These are phyloP conservation scores for Drosophila watanabei DNA, from an alignment of 1,140 invertebrate species.

Conservation along the genomic window DNA sequence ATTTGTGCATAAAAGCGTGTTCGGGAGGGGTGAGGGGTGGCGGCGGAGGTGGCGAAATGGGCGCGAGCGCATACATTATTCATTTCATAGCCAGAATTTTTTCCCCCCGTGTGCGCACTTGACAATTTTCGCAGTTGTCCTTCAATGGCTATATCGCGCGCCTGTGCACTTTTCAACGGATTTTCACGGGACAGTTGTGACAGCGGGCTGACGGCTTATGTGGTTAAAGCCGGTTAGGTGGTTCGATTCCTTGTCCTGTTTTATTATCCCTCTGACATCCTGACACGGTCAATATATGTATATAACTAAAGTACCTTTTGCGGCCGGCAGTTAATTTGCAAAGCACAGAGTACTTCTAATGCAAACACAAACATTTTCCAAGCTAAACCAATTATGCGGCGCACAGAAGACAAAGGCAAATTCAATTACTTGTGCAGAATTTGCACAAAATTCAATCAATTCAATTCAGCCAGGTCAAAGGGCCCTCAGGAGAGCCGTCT, in stretches of 20 bases:
- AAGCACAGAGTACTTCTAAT: neutral
- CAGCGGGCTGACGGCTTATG: slow-evolving; percentile 16
- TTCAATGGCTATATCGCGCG: slow-evolving; percentile 35
- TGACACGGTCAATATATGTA: slow-evolving; percentile 2
- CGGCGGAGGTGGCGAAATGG: slow-evolving; percentile 7
- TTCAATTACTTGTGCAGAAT: slow-evolving; percentile 50
- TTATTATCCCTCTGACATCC: slow-evolving; percentile 22
- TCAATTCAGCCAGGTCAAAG: slow-evolving; percentile 21
- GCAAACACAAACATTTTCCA: slow-evolving; percentile 17
- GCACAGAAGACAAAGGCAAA: slow-evolving; percentile 33
- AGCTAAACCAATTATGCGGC: slow-evolving; percentile 43
- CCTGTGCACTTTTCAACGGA: slow-evolving; percentile 61
- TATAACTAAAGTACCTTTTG: neutral
- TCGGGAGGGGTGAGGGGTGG: slow-evolving; percentile 9
- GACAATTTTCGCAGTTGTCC: slow-evolving; percentile 61
- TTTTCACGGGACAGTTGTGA: slow-evolving; percentile 48
- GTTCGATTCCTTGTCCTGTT: slow-evolving; percentile 19
- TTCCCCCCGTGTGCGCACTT: slow-evolving; percentile 44
- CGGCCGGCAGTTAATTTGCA: slow-evolving; percentile 7
- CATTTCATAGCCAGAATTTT: slow-evolving; percentile 63
- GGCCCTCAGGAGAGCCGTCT: slow-evolving; percentile 11
- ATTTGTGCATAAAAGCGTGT: slow-evolving; percentile 75
- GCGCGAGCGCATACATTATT: slow-evolving; percentile 66
- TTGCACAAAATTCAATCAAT: slow-evolving; percentile 48
- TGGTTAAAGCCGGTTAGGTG: slow-evolving; percentile 17